Conservation (phyloP, 2,888 invertebrate genomes). For the Eupithecia insigniata region DNA sequence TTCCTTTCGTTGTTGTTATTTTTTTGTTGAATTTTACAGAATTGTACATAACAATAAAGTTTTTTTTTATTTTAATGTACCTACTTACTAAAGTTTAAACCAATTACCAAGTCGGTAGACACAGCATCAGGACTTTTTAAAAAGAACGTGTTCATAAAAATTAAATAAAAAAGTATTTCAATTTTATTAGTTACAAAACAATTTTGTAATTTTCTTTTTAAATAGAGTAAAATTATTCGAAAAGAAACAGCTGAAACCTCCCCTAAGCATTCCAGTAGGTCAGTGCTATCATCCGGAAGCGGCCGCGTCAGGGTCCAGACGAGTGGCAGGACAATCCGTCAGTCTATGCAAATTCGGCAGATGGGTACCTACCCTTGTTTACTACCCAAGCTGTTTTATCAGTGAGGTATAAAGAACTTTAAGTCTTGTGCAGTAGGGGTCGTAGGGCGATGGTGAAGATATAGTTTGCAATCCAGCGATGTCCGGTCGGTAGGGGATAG, state of each 20-base stretch:
- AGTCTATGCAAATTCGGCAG: constrained; percentile 70
- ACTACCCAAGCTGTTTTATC: constrained; percentile 7
- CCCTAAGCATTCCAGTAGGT: constrained; percentile 36
- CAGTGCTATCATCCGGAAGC: constrained; percentile 37
- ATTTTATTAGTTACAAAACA: no score
- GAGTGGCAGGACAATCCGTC: constrained; percentile 73
- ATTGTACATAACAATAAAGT: no score
- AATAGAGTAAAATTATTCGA: not conserved
- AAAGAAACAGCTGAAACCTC: constrained; percentile 28
- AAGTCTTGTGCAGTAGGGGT: not conserved
- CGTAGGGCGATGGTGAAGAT: not conserved
- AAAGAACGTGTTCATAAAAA: no score
- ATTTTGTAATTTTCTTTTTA: not conserved
- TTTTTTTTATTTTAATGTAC: no score
- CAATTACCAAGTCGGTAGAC: not conserved
- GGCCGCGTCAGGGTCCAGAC: constrained; percentile 38
- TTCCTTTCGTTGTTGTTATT: no score
- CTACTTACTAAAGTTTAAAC: not conserved
- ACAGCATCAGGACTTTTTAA: not conserved
- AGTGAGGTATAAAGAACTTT: constrained; percentile 33
- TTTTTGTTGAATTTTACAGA: no score
- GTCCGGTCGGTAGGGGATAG: constrained; percentile 49
- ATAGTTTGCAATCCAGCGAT: constrained; percentile 39
- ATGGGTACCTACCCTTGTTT: constrained; percentile 51
- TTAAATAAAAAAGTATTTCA: no score